Percentiles rank a stretch among this genome's conserved stretches.
These are phyloP conservation scores for Cyclura pinguis DNA, from an alignment of 2,797 vertebrate genomes.

Conservation along the genomic window DNA sequence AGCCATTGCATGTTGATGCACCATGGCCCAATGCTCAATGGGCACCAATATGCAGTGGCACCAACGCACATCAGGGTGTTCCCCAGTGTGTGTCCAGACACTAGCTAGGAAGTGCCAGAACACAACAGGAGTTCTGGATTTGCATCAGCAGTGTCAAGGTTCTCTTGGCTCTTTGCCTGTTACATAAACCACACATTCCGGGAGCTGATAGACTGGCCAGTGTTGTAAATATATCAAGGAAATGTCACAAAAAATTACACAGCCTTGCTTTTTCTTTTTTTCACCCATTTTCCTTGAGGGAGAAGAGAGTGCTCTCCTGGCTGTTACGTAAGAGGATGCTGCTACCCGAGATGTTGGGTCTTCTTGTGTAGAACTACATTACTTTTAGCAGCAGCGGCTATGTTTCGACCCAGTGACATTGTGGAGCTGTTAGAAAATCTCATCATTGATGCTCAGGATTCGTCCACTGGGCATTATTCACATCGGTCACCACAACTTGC, in stretches of 20 bases:
- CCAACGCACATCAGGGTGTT: no score
- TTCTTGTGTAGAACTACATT: not conserved
- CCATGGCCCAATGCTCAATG: no score
- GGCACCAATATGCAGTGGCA: no score
- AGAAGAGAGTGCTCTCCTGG: slow-evolving; percentile 31
- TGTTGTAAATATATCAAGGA: slow-evolving; percentile 56
- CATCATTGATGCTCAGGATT: not conserved
- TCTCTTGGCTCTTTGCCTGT: slow-evolving; percentile 32
- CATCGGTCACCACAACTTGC: not conserved
- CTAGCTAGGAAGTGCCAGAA: no score
- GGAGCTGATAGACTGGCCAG: slow-evolving; percentile 56
- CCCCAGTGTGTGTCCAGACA: no score
- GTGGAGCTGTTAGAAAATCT: not conserved
- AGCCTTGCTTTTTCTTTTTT: slow-evolving; percentile 41
- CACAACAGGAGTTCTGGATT: no score
- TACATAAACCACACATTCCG: slow-evolving; percentile 42
- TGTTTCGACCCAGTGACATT: not conserved
- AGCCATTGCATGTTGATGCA: no score
- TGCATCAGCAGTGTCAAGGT: not conserved
- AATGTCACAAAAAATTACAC: slow-evolving; percentile 51
- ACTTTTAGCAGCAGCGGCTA: not conserved
- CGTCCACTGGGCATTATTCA: not conserved
- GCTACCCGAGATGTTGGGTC: not conserved
- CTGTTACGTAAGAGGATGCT: slow-evolving; percentile 33
- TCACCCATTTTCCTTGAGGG: slow-evolving; percentile 42